Evolutionary conservation across 2,888 invertebrate species (phyloP).

Genomic region (Diadegma fenestrale): DNA sequence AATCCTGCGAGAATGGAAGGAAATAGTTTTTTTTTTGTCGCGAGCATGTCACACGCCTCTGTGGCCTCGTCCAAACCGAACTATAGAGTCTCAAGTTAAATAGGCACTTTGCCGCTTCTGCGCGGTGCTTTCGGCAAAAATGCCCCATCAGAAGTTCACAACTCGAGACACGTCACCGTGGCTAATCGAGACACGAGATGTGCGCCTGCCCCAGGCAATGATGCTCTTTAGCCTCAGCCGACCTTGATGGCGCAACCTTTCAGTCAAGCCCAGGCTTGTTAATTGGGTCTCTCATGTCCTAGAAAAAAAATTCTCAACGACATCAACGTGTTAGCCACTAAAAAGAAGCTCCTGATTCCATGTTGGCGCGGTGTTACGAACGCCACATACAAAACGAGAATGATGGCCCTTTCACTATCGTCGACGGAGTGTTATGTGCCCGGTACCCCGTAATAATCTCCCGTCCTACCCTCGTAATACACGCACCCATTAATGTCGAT

Average conservation of each 20-base stretch:
- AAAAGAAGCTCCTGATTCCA: constrained; percentile 35
- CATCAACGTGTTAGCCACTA: constrained; percentile 21
- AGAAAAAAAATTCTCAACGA: constrained; percentile 19
- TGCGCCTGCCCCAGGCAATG: constrained; percentile 45
- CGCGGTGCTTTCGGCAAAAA: constrained; percentile 47
- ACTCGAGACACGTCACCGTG: constrained; percentile 54
- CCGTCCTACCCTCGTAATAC: constrained; percentile 45
- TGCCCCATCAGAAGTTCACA: constrained; percentile 17
- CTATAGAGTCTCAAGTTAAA: constrained; percentile 55
- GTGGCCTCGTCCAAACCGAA: constrained; percentile 18
- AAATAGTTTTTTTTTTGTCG: neutral
- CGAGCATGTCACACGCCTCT: constrained; percentile 18
- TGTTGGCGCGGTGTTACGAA: constrained; percentile 10
- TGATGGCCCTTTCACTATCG: constrained; percentile 63
- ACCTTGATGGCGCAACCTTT: constrained; percentile 55
- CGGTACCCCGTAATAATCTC: constrained; percentile 67
- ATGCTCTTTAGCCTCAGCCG: constrained; percentile 20
- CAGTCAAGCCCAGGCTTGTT: constrained; percentile 48
- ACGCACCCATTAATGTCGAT: constrained; percentile 44
- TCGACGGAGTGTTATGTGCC: constrained; percentile 67
- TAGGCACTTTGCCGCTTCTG: constrained; percentile 68
- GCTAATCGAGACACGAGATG: constrained; percentile 60
- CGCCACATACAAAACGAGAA: neutral
- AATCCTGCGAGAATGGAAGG: constrained; percentile 29
- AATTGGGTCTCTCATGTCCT: constrained; percentile 59